Evolutionary conservation across 2,888 invertebrate species (phyloP).

Genomic region (Drosophila eohydei): DNA sequence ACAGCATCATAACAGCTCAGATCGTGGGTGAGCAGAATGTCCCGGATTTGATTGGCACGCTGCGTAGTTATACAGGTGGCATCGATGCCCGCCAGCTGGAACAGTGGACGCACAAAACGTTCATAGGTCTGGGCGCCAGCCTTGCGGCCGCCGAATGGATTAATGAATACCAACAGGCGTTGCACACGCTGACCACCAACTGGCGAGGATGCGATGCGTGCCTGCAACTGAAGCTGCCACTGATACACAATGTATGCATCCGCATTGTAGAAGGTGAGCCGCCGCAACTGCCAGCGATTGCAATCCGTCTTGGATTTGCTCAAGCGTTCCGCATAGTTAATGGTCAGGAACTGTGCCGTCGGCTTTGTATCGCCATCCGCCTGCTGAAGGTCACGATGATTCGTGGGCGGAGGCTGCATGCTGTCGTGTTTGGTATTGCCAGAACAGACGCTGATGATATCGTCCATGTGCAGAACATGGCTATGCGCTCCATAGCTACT

Average conservation of each 20-base stretch:
- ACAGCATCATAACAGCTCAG: slow-evolving; percentile 89
- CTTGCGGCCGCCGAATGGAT: slow-evolving; percentile 93
- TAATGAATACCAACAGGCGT: slow-evolving; percentile 91
- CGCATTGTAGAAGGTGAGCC: slow-evolving; percentile 87
- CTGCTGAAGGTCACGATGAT: slow-evolving; percentile 7
- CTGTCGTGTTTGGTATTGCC: slow-evolving; percentile 78
- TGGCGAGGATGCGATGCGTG: slow-evolving; percentile 66
- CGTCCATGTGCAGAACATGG: slow-evolving; percentile 72
- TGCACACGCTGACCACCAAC: slow-evolving; percentile 86
- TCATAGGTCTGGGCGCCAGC: slow-evolving; percentile 90
- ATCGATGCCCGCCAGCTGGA: slow-evolving; percentile 88
- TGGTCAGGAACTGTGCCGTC: slow-evolving; percentile 85
- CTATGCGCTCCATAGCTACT: slow-evolving; percentile 60
- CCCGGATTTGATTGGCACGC: slow-evolving; percentile 91
- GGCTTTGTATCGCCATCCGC: slow-evolving; percentile 46
- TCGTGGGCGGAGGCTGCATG: slow-evolving; percentile 38
- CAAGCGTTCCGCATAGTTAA: slow-evolving; percentile 87
- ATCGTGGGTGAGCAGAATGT: slow-evolving; percentile 87
- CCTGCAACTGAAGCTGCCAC: slow-evolving; percentile 87
- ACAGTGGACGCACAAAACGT: slow-evolving; percentile 89
- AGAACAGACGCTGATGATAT: slow-evolving; percentile 71
- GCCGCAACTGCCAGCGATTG: slow-evolving; percentile 87
- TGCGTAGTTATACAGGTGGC: slow-evolving; percentile 89
- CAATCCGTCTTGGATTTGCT: slow-evolving; percentile 85
- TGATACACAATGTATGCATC: slow-evolving; percentile 87